phyloP scores from a whole-genome alignment of 1,140 invertebrate species.

The Cyclargus thomasi region DNA sequence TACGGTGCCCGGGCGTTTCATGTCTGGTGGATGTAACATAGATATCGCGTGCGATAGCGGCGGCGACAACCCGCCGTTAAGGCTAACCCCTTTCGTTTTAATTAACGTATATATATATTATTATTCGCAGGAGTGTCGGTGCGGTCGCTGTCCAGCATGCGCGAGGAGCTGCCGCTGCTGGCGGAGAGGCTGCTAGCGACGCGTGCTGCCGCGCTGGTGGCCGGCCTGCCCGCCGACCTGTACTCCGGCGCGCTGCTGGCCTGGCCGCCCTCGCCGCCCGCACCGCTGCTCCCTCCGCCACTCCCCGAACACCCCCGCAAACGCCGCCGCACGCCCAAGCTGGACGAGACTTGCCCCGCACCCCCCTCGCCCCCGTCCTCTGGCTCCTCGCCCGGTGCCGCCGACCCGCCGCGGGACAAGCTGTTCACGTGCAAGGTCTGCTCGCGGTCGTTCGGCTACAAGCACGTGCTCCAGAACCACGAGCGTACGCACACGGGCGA shows the following conservation, averaged over 20 bases:
- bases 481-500: constrained; percentile 97
- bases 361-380: constrained; percentile 65
- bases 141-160: constrained; percentile 67
- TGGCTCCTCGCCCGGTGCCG: constrained; percentile 66
- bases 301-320: constrained; percentile 71
- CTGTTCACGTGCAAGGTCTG: constrained; percentile 92
- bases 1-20: not conserved
- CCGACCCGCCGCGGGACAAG: constrained; percentile 81
- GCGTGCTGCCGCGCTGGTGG: constrained; percentile 66
- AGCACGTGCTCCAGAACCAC: constrained; percentile 96
- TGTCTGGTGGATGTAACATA: not conserved
- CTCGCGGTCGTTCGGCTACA: constrained; percentile 92
- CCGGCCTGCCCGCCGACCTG: constrained; percentile 65
- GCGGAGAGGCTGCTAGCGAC: constrained; percentile 66
- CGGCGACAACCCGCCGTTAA: not conserved
- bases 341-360: constrained; percentile 50
- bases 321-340: constrained; percentile 58
- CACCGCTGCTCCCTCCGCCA: constrained; percentile 58
- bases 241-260: constrained; percentile 68
- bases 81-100: not conserved
- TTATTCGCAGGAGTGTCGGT: constrained; percentile 69
- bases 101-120: constrained; percentile 27
- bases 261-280: constrained; percentile 64
- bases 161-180: constrained; percentile 66
- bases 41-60: constrained; percentile 2